A percentile compares a stretch with the other conserved stretches of the same genome.
Evolutionary conservation across 2,113 vertebrate species (phyloP).

Genomic region (Cnemophilus loriae): DNA sequence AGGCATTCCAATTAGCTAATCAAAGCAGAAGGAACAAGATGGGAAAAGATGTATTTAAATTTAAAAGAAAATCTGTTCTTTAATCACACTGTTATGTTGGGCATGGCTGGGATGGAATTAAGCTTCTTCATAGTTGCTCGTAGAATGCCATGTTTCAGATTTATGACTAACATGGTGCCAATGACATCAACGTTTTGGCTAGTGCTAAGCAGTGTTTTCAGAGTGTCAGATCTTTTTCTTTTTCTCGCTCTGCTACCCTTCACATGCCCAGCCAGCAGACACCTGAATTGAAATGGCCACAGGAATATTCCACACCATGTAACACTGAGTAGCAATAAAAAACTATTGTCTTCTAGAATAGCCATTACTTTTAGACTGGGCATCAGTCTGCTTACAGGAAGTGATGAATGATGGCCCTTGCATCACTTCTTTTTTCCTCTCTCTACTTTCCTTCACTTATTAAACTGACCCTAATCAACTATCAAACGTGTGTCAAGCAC

Average conservation of each 20-base stretch:
- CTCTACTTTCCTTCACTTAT: not conserved
- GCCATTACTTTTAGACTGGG: accelerated
- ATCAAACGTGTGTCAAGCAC: not conserved
- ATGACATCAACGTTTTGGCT: not conserved
- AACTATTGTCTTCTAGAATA: not conserved
- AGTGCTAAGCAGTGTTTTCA: not conserved
- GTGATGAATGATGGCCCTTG: not conserved
- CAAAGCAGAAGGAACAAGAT: not conserved
- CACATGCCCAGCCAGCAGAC: not conserved
- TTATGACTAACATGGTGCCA: not conserved
- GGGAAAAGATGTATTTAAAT: not conserved
- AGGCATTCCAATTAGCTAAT: not conserved
- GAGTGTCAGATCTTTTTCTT: not conserved
- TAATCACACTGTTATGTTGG: not conserved
- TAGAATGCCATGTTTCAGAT: not conserved
- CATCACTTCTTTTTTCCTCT: not conserved
- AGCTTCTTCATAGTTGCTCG: accelerated
- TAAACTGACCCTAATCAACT: not conserved
- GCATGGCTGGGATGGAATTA: not conserved
- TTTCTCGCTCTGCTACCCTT: not conserved
- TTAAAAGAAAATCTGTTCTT: not conserved
- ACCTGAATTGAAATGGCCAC: not conserved
- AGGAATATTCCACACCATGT: not conserved
- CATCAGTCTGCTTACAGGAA: not conserved
- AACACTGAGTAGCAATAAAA: not conserved